Evolutionary conservation across 2,888 invertebrate species (phyloP), one percentile per base, ranked within the genome.

Genomic region (Macrosiphum euphorbiae): DNA sequence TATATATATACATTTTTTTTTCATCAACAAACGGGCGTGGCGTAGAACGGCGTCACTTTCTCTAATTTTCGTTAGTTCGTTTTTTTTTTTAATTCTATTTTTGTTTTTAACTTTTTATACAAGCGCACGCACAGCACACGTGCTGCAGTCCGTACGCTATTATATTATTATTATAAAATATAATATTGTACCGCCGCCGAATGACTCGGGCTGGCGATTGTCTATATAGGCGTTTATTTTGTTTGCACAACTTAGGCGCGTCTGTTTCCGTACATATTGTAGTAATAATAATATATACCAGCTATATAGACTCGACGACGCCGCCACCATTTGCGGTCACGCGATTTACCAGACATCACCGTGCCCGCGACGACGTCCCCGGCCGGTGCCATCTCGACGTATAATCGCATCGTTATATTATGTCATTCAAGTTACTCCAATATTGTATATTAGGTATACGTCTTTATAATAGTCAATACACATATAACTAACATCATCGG

Each of bases 381-480:
- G 88, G 55, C 26, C 55, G 88, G 88, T 88, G 88, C 55, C 88
- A 88, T 88, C 88, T 35, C 41, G 13, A 35, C 88, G 28, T 58
- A 28, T 24, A 58, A 55, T 88, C 88, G 55, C 88, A 58, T 35
- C 67, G 67, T 67, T 55, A 24, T 67, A 20, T 67, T n/a, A n/a
- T n/a, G n/a, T 13, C n/a, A 35, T 67, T 67, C 67, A 67, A 16
- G 16, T 35, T 67, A 16, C n/a, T 4, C n/a, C 13, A 67, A n/a
- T 35, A 20, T 20, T 67, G 16, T 52, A 52, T 52, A 16, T 52
- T 16, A 16, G 16, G 7, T 67, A 52, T 52, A 52, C 35, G 11
- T 67, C n/a, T 16, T 67, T 67, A n/a, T 24, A 24, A 55, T 1
- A 35, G 16, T 20, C 16, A 67, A 35, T 35, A 67, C n/a, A 67